Evolutionary conservation across 2,113 vertebrate genomes (phyloP), one percentile per base, ranked within the genome.

Genomic region (Accipiter virgatus): DNA sequence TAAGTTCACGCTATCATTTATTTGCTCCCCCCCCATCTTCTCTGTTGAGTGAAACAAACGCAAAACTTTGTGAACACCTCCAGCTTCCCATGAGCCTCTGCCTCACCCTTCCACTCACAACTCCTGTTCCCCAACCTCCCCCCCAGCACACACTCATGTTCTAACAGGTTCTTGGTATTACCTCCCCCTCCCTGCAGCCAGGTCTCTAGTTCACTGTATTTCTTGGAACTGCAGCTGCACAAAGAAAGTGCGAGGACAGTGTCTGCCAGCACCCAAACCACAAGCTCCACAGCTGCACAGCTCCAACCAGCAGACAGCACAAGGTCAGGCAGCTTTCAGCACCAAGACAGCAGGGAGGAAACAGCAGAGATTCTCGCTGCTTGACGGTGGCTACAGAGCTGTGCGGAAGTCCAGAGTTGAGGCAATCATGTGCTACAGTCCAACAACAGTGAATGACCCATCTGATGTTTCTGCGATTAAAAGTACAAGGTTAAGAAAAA

Each of bases 161-260:
- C 91, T 85, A 62, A 91, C 78, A 86, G 42, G 78, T 95, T 89
- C 92, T 78, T 31, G 61, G 94, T 96, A 96, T 87, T 88, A 89
- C 86, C 95, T 79, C 70, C 83, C 93, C 53, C 68, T 45, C 81
- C 52, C 87, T 56, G 95, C 1, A 62, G 96, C 95, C 92, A 94
- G 85, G 81, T 96, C 93, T 92, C 81, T 82, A 70, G 47, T 72
- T 95, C 89, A 90, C 84, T 83, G 74, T 75, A 96, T 62, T 98
- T 98, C 98, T 97, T 87, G 96, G 98, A 98, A 98, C 79, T 22
- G 38, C 96, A 96, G 97, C 95, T 97, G 95, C 90, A 95, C 94
- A 95, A 63, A 90, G 74, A 68, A 91, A 97, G 82, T 29, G 6
- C 1, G 6, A 97, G 86, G 68, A 78, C 91, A 45, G 55, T 2